Base-by-base conservation (phyloP, 2,113 vertebrate genomes). In the Tretioscincus oriximinensis region DNA sequence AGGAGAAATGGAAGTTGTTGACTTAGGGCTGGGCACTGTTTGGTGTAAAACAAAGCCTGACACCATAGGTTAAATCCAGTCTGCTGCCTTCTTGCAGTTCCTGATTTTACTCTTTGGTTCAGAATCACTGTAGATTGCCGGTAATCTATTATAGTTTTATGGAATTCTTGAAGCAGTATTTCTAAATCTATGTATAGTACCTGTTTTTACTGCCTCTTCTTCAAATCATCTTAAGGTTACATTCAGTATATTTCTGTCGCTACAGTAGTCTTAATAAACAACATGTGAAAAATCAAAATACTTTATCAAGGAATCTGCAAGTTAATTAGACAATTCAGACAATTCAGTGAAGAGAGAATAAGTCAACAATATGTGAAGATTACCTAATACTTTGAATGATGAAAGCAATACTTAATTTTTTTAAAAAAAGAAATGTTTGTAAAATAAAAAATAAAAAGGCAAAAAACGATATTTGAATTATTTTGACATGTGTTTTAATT, bases 21-120 rank as follows among this genome's bases (percentile, higher is more conserved):
- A 70, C 72, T 78, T 49, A 90, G 81, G 82, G 73, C 69, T 73
- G 81, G 64, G 73, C 84, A 76, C n/a, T 72, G 28, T 24, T 77
- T 0, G 0, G 61, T 81, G 65, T 70, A 70, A 64, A 35, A 60
- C 69, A 0, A 0, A 77, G 28, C 54, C 64, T 70, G 75, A 76
- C 47, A n/a, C 2, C 66, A 68, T 21, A 54, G 5, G 29, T 88
- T 4, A 1, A 20, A 73, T 51, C 20, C 26, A 68, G 0, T 20
- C 16, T 0, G 1, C 6, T 45, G 54, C 29, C 14, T 22, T 18
- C 68, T 26, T 10, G 9, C 6, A 77, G 26, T 73, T 74, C 61
- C 0, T 1, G 5, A 6, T 47, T 14, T 70, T 8, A 64, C 47
- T 26, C 6, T 80, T 51, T 6, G 9, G 29, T 77, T 66, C 45